Evolutionary conservation across 2,113 vertebrate species (phyloP), one percentile per base, ranked within the genome.

Genomic region (Psammodynastes pulverulentus): DNA sequence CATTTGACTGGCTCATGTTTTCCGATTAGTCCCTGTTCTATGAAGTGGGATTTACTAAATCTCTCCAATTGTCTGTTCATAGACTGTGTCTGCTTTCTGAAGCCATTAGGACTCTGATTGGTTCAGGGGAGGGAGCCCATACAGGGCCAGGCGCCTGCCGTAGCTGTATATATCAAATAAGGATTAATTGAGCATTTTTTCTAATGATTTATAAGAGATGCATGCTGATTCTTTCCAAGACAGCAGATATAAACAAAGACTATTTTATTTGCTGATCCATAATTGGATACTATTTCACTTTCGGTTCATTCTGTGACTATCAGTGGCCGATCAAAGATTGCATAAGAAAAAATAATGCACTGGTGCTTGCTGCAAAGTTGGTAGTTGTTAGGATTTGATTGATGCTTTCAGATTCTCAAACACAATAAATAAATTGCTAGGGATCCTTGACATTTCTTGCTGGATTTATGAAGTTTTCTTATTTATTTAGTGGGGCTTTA

Each of bases 1-100:
- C 97, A 96, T 97, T 97, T 96, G 97, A 96, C 96, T 96, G 97
- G 94, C 95, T 95, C 92, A 92, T 96, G 96, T 95, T 97, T 96
- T 95, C 97, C 96, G 89, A 97, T 97, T 96, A 97, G 96, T 97
- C 96, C 97, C 95, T 94, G 97, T 96, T 96, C 97, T 96, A 96
- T 93, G 94, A 98, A 98, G 97, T 96, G 97, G 97, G 96, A 98
- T 98, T 98, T 98, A 98, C 97, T 96, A 97, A 97, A 97, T 97
- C 97, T 97, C 96, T 94, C 96, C 97, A 96, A 96, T 97, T 98
- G 98, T 97, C 97, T 97, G 97, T 97, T 98, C 97, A 97, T 96
- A 94, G 97, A 97, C 97, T 98, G 97, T 98, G 98, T 98, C 98
- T 96, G 96, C 95, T 95, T 95, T 94, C 96, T 97, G 96, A 95